These are phyloP conservation scores for Chloroclystis v-ata DNA, from an alignment of 2,888 invertebrate species.

Conservation along the genomic window DNA sequence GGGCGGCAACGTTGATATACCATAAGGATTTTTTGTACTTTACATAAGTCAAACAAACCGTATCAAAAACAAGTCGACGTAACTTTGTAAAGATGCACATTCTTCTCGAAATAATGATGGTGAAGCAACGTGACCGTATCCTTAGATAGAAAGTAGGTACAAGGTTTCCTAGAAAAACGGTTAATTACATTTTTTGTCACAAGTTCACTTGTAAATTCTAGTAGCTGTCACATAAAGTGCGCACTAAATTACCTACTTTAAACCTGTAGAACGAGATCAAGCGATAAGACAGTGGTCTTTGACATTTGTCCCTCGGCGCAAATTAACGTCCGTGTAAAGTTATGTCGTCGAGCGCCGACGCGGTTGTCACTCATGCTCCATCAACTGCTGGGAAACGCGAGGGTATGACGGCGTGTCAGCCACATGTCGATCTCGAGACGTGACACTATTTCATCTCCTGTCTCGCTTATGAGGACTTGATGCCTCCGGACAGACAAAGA, in stretches of 20 bases:
- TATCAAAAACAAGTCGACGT: slow-evolving; percentile 54
- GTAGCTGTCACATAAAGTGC: slow-evolving; percentile 64
- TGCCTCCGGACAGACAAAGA: slow-evolving; percentile 66
- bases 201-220: slow-evolving; percentile 56
- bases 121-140: slow-evolving; percentile 32
- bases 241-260: slow-evolving; percentile 60
- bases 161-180: slow-evolving; percentile 32
- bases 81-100: slow-evolving; percentile 54
- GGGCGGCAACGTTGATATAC: slow-evolving; percentile 54
- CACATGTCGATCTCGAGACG: slow-evolving; percentile 67
- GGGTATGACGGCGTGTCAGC: slow-evolving; percentile 73
- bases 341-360: slow-evolving; percentile 56
- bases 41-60: slow-evolving; percentile 63
- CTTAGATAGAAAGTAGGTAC: slow-evolving; percentile 32
- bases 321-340: slow-evolving; percentile 74
- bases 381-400: slow-evolving; percentile 73
- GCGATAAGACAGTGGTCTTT: slow-evolving; percentile 58
- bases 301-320: slow-evolving; percentile 60
- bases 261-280: slow-evolving; percentile 59
- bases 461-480: slow-evolving; percentile 61
- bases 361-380: slow-evolving; percentile 77
- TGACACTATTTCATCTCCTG: slow-evolving; percentile 68
- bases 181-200: slow-evolving; percentile 44
- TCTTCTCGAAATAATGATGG: slow-evolving; percentile 22
- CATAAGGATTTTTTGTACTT: slow-evolving; percentile 64